These are phyloP conservation scores for Anableps anableps DNA, from an alignment of 2,797 vertebrate genomes.

Conservation along the genomic window DNA sequence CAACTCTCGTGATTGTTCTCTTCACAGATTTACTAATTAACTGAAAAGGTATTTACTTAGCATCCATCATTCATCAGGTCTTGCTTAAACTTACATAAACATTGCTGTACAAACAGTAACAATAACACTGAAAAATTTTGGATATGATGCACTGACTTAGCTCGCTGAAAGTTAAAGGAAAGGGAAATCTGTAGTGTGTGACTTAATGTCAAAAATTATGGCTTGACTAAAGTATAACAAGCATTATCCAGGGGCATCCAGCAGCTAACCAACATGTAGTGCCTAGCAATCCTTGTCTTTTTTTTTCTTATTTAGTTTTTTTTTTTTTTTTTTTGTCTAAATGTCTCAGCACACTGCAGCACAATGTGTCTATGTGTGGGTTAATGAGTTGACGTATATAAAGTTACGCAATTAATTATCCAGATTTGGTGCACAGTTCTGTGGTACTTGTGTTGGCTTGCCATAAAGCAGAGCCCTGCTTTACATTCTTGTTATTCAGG, in stretches of 20 bases:
- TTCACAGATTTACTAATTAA: not conserved
- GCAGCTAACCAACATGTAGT: not conserved
- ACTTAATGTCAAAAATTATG: not conserved
- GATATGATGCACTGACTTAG: not conserved
- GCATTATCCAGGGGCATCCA: not conserved
- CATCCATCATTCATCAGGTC: not conserved
- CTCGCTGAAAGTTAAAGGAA: not conserved
- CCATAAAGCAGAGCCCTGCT: not conserved
- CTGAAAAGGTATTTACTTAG: constrained; percentile 5
- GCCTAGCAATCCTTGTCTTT: not conserved
- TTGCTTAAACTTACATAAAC: not conserved
- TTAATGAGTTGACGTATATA: not conserved
- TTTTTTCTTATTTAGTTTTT: no score
- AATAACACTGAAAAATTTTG: not conserved
- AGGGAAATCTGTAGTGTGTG: not conserved
- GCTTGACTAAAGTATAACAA: not conserved
- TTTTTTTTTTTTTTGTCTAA: no score
- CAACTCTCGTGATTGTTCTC: not conserved
- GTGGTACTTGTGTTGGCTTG: not conserved
- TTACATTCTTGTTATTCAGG: not conserved
- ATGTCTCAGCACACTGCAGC: not conserved
- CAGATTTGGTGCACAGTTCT: not conserved
- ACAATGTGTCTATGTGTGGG: not conserved
- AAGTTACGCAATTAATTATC: not conserved
- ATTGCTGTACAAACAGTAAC: constrained; percentile 1